Evolutionary conservation across 1,140 invertebrate genomes (phyloP), one percentile per base, ranked within the genome.

Genomic region (Drosophila truncata): DNA sequence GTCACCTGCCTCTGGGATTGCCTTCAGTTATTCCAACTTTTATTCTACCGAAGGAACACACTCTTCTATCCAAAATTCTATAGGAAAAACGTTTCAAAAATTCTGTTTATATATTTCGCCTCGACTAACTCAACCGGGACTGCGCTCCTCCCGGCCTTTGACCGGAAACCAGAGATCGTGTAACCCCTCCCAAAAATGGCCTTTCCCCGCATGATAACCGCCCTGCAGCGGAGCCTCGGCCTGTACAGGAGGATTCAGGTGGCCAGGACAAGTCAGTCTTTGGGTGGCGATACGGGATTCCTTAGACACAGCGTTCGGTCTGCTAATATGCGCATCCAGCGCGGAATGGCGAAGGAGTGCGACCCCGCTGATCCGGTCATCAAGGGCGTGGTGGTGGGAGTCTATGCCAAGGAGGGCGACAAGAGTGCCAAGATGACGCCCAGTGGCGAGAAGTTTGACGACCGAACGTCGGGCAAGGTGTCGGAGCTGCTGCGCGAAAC

Each of bases 341-440:
- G 46, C 4, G 81, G 78, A 2, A 9, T 14, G 5, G 18, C 18
- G 18, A 49, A 57, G 1, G 71, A 66, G 13, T 61, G 69, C 16
- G 70, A 65, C 0, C 33, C 23, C 5, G 10, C 11, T 7, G 9
- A n/a, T 7, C 23, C 63, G 4, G 70, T 90, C 3, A 72, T 90
- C 59, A 93, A 93, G 78, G 93, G 93, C 9, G 61, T 93, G n/a
- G 92, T 93, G 13, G 71, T 93, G 29, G 93, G 93, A 18, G 78
- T 92, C 0, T 93, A 92, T 25, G 63, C 82, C 16, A 92, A 92
- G 50, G 92, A 93, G 44, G 82, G 80, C 16, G 92, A 91, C 20
- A 70, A 67, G 47, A 75, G 76, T 5, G 66, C 81, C 10, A 91
- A 92, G 46, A 61, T 93, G 57, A 93, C 93, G 11, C 67, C 92